A percentile compares a stretch with the other conserved stretches of the same genome.
Evolutionary conservation across 2,888 invertebrate species (phyloP).

Genomic region (Alsophila aescularia): DNA sequence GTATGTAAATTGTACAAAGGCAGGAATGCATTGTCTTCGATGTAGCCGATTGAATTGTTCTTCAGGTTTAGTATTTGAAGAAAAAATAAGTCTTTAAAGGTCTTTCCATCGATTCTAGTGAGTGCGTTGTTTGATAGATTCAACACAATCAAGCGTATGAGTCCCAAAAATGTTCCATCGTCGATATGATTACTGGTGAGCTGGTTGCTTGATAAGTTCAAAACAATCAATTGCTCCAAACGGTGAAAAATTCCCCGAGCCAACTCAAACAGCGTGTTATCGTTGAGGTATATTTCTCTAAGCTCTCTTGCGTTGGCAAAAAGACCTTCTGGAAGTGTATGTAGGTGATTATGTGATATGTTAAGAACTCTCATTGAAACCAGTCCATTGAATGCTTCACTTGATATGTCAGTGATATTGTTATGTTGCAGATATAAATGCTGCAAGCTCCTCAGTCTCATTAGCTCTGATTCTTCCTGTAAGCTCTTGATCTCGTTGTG

Average conservation of each 20-base stretch:
- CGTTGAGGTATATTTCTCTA: slow-evolving; percentile 92
- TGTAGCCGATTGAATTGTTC: slow-evolving; percentile 94
- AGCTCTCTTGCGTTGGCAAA: slow-evolving; percentile 93
- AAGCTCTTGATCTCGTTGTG: slow-evolving; percentile 90
- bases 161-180: slow-evolving; percentile 92
- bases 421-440: slow-evolving; percentile 93
- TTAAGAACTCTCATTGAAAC: slow-evolving; percentile 92
- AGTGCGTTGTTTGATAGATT: slow-evolving; percentile 94
- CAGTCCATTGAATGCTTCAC: slow-evolving; percentile 91
- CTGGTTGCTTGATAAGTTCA: slow-evolving; percentile 94
- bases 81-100: slow-evolving; percentile 94
- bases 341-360: slow-evolving; percentile 93
- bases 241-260: slow-evolving; percentile 93
- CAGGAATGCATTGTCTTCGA: slow-evolving; percentile 94
- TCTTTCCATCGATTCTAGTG: slow-evolving; percentile 91
- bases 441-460: slow-evolving; percentile 90
- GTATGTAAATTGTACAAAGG: slow-evolving; percentile 95
- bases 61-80: slow-evolving; percentile 93
- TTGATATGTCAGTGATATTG: slow-evolving; percentile 90
- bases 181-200: slow-evolving; percentile 93
- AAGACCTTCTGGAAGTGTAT: slow-evolving; percentile 91
- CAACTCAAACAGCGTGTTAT: slow-evolving; percentile 92
- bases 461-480: slow-evolving; percentile 90
- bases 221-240: slow-evolving; percentile 91
- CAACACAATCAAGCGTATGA: slow-evolving; percentile 92